Evolutionary conservation across 2,888 invertebrate genomes (phyloP).

Genomic region (Chymomyza amoena): DNA sequence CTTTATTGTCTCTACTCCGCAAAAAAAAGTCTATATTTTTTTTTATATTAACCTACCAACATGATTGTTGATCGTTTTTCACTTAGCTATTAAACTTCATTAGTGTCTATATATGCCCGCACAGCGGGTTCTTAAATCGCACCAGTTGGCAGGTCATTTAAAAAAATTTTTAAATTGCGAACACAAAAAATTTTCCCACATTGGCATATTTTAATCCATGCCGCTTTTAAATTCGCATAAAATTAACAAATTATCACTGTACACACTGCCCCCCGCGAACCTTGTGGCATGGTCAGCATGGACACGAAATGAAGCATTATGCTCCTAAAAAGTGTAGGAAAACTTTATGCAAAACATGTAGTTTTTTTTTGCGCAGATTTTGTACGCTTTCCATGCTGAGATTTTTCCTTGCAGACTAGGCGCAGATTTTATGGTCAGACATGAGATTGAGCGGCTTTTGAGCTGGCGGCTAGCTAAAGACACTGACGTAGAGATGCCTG

Average conservation of each 20-base stretch:
- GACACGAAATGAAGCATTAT: neutral
- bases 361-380: constrained; percentile 36
- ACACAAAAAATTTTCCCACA: neutral
- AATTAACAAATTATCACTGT: constrained; percentile 41
- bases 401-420: constrained; percentile 19
- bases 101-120: neutral
- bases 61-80: neutral
- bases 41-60: no score
- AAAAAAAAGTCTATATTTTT: no score
- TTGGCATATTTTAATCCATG: constrained; percentile 3
- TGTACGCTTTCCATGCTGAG: constrained; percentile 28
- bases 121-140: neutral
- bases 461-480: neutral
- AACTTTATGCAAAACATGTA: neutral
- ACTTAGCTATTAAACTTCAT: neutral
- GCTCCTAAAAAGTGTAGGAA: neutral
- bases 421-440: constrained; percentile 25
- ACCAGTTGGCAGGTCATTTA: neutral
- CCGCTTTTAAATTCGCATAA: constrained; percentile 31
- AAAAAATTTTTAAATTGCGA: neutral
- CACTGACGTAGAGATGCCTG: constrained; percentile 22
- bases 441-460: neutral
- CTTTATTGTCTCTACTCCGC: no score
- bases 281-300: neutral
- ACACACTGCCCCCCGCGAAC: constrained; percentile 19